Conservation (phyloP, 2,113 vertebrate species). For the Harpagus bidentatus region DNA sequence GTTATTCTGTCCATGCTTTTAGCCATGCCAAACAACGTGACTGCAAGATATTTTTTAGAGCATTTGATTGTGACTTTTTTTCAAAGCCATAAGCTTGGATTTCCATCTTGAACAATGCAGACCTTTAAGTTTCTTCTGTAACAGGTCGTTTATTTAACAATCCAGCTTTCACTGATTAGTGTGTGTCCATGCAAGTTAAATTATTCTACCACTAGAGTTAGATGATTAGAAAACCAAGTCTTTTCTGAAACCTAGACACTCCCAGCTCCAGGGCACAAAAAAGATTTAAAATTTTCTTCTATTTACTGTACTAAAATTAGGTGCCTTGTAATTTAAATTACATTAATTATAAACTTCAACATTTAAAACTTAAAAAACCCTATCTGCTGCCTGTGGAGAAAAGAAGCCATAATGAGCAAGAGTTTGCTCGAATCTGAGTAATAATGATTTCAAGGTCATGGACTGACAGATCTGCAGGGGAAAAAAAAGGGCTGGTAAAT, state of each 20-base stretch:
- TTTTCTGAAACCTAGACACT: background rate
- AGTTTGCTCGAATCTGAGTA: conserved; percentile 11
- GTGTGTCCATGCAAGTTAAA: background rate
- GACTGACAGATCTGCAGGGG: background rate
- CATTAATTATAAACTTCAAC: conserved; percentile 8
- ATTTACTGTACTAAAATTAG: background rate
- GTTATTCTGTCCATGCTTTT: background rate
- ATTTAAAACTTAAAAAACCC: background rate
- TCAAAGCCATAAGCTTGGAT: background rate
- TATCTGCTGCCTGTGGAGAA: conserved; percentile 10
- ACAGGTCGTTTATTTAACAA: background rate
- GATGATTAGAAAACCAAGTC: background rate
- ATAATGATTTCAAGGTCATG: conserved; percentile 53
- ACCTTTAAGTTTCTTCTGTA: background rate
- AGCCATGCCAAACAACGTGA: background rate
- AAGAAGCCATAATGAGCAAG: conserved; percentile 11
- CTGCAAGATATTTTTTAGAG: background rate
- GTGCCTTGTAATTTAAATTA: conserved; percentile 20
- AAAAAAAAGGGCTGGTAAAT: background rate
- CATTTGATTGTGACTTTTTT: background rate
- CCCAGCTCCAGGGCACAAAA: background rate
- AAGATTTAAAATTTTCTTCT: background rate
- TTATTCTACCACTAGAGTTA: background rate
- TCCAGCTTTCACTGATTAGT: background rate
- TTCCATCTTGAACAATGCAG: background rate